Percentiles rank a stretch among this genome's conserved stretches.
These are phyloP conservation scores for Benthosema pterotum DNA, from an alignment of 2,797 vertebrate species.

Conservation along the genomic window DNA sequence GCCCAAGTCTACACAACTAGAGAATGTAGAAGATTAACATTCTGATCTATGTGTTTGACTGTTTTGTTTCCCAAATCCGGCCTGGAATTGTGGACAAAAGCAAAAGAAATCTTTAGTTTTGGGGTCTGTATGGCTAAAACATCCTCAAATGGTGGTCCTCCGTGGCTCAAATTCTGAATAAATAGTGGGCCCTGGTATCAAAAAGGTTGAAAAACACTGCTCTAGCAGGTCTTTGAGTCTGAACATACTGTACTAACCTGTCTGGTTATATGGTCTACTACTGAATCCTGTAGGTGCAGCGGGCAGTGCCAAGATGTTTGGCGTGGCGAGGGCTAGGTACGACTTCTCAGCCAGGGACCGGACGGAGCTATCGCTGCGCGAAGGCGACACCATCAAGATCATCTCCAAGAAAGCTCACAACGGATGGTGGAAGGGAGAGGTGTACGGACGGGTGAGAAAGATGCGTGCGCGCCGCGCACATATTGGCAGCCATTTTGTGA, in stretches of 20 bases:
- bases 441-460: constrained; percentile 88
- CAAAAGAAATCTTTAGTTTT: too few relatives aligned
- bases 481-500: neutral
- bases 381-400: constrained; percentile 92
- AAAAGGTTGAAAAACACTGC: too few relatives aligned
- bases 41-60: too few relatives aligned
- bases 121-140: too few relatives aligned
- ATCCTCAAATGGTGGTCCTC: too few relatives aligned
- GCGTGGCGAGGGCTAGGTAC: constrained; percentile 88
- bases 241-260: neutral
- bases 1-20: too few relatives aligned
- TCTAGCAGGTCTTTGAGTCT: too few relatives aligned
- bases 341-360: constrained; percentile 92
- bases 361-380: constrained; percentile 86
- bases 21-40: too few relatives aligned
- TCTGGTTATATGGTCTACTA: neutral
- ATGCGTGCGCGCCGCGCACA: neutral
- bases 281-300: constrained; percentile 68
- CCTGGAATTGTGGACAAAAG: too few relatives aligned
- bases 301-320: constrained; percentile 77
- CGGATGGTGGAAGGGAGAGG: constrained; percentile 95
- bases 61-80: too few relatives aligned
- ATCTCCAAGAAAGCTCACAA: constrained; percentile 89
- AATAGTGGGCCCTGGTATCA: too few relatives aligned
- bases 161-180: too few relatives aligned